Base-by-base conservation (phyloP, 92 coral and sea anemone species). In the Palythoa caribaeorum region DNA sequence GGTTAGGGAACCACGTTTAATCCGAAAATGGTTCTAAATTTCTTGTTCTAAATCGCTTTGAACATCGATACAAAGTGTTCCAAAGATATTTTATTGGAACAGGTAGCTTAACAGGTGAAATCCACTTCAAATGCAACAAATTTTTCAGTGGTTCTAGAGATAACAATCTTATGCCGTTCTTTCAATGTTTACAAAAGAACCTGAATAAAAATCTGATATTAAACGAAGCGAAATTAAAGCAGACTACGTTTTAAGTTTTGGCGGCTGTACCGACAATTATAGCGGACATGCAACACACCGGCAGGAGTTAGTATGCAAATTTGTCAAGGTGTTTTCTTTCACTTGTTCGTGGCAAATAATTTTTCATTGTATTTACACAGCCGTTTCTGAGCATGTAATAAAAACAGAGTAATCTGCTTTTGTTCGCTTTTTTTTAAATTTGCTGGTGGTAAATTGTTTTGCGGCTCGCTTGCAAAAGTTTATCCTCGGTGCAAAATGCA, bases 41-140 rank as follows among this genome's bases (percentile, higher is more conserved):
- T 16, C 15, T 55, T 14, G 6, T 53, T 19, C 55, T 47, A 62
- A 47, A 40, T 65, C 44, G 19, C 19, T 66, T 48, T 40, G 16
- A 19, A 48, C 21, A 76, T 48, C 53, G 1, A 48, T 15, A 48
- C 50, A 4, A 47, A n/a, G 75, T 40, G 40, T 2, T 47, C 48
- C 44, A 35, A 20, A 12, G 60, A 62, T 6, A 62, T 35, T 15
- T 66, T 66, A 52, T 38, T 59, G 6, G 21, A 81, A 44, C 86
- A 81, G 86, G 86, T 81, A 81, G 2, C 63, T 44, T 81, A 71
- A 74, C 86, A 81, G 86, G 86, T 81, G 86, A 81, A 81, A 28
- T 40, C 50, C 50, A 44, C 50, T 76, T 76, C 78, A 12, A n/a
- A 79, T 37, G 44, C 71, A 60, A 79, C 47, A 79, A 79, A 57